Evolutionary conservation across 2,888 invertebrate species (phyloP), one percentile per base, ranked within the genome.

Genomic region (Apoda limacodes): DNA sequence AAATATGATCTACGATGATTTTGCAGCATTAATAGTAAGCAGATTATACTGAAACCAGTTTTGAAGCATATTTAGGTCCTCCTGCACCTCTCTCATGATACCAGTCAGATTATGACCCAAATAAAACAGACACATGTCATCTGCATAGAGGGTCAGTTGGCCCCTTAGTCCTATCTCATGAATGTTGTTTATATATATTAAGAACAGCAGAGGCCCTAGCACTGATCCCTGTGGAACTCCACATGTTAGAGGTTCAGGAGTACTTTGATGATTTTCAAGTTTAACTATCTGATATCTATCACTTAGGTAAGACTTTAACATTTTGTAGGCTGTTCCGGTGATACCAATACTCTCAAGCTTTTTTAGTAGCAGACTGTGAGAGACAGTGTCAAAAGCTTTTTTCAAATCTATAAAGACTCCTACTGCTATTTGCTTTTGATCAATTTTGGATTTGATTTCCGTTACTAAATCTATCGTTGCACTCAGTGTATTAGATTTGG

Each of bases 331-430:
- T n/a, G 11, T 13, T 2, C 14, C 24, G 9, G 24, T 17, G 13
- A 30, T 4, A 7, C 30, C 30, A 13, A 30, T 24, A 14, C 17
- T 13, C 5, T 12, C n/a, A 5, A 30, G 23, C 12, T 30, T 30
- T 19, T 30, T 17, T 13, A 30, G 5, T 4, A 30, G 19, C 7
- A 24, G 2, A 15, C 11, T n/a, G 24, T 26, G 26, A 14, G 15
- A 15, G 4, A 41, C 28, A 6, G 35, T 33, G 11, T 35, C 33
- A 9, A 35, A 34, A 2, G 29, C 30, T 14, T 32, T 28, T 33
- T 33, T 28, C 2, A 42, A 6, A 11, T 45, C 40, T 5, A 45
- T 40, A 14, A 42, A 45, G n/a, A 45, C 11, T 1, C 42, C 42
- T 3, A 44, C 5, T 5, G 14, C 34, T 3, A 38, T 20, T n/a